A percentile compares a stretch with the other conserved stretches of the same genome.
Evolutionary conservation across 2,888 invertebrate genomes (phyloP).

Genomic region (Platycheirus albimanus): DNA sequence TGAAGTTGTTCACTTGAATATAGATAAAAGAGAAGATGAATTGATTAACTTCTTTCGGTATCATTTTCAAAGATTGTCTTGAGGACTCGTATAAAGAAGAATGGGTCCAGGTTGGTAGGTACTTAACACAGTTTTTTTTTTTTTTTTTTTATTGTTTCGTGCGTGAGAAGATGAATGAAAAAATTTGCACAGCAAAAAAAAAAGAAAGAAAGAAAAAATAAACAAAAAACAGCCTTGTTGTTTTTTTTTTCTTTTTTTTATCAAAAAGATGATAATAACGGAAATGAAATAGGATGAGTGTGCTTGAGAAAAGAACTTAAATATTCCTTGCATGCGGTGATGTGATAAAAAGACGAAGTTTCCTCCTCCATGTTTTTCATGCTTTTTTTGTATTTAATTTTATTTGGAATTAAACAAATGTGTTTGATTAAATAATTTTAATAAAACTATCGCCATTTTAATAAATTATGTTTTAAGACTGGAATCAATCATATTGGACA

Average conservation of each 20-base stretch:
- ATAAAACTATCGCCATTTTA: too few species aligned
- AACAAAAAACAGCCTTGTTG: too few species aligned
- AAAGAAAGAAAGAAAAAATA: not conserved
- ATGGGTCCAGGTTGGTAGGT: not conserved
- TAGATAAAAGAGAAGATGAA: conserved; percentile 10
- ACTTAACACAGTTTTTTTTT: conserved; percentile 34
- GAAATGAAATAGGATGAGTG: not conserved
- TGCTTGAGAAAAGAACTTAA: not conserved
- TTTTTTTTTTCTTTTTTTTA: too few species aligned
- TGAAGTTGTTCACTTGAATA: conserved; percentile 25
- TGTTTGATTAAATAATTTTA: too few species aligned
- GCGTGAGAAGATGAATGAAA: conserved; percentile 34
- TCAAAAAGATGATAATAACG: not conserved
- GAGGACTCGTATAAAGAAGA: not conserved
- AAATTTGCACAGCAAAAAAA: not conserved
- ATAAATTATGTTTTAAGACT: too few species aligned
- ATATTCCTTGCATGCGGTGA: not conserved
- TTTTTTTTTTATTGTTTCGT: not conserved
- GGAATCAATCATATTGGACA: too few species aligned
- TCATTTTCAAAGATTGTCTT: conserved; percentile 15
- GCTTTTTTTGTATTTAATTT: too few species aligned
- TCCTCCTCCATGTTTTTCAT: not conserved
- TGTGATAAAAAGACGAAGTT: not conserved
- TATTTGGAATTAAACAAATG: too few species aligned
- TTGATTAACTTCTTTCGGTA: conserved; percentile 29